Conservation (phyloP, 2,797 vertebrate species). For the Odontamblyopus rebecca region DNA sequence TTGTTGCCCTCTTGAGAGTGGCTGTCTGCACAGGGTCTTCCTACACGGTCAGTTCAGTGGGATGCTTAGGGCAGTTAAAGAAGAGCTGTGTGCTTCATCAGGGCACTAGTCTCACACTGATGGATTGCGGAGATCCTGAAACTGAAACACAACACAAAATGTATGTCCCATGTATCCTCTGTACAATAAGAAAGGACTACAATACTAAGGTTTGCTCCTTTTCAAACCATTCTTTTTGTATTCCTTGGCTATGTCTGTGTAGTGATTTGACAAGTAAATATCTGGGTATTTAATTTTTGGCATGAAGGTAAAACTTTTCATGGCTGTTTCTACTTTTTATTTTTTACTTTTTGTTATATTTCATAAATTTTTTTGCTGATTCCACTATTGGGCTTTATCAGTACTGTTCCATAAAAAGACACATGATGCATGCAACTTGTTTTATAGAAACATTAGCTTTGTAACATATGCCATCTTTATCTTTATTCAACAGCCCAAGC, state of each 20-base stretch:
- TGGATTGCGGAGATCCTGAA: too few relatives aligned
- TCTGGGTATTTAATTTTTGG: too few relatives aligned
- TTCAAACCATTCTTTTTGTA: background rate
- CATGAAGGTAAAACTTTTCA: too few relatives aligned
- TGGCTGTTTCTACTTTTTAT: too few relatives aligned
- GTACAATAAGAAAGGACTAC: background rate
- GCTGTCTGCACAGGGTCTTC: background rate
- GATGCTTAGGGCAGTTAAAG: background rate
- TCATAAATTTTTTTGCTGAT: too few relatives aligned
- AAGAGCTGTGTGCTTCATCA: background rate
- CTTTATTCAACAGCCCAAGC: slow-evolving; percentile 85
- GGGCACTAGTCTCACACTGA: background rate
- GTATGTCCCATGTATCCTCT: background rate
- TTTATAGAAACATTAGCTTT: too few relatives aligned
- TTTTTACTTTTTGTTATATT: too few relatives aligned
- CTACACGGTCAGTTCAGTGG: background rate
- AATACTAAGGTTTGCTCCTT: too few relatives aligned
- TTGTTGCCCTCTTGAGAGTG: background rate
- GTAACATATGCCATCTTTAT: background rate
- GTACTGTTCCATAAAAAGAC: background rate
- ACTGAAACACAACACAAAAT: too few relatives aligned
- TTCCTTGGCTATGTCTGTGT: too few relatives aligned
- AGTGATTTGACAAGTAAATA: too few relatives aligned
- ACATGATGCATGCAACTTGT: too few relatives aligned
- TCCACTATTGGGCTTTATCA: background rate